phyloP scores from a whole-genome alignment of 2,113 vertebrate species.

The Podocnemis expansa region DNA sequence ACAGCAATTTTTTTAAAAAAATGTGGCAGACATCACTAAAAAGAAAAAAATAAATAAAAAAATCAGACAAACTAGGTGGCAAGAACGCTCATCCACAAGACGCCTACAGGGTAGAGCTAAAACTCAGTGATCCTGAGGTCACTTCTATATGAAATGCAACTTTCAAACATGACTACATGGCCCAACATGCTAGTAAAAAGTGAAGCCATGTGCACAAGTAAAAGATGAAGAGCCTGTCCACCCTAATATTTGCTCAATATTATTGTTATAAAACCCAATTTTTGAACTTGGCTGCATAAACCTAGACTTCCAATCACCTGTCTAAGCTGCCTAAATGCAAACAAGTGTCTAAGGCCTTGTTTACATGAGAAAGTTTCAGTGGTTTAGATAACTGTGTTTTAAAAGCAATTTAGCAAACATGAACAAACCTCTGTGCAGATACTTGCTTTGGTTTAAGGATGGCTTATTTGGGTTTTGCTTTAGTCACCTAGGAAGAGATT shows the following conservation, averaged over 20 bases:
- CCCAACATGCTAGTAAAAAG: neutral
- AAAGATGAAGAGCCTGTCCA: neutral
- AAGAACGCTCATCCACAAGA: neutral
- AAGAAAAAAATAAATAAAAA: neutral
- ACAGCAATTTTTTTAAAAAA: conserved; percentile 10
- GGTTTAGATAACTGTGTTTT: neutral
- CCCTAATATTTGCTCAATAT: neutral
- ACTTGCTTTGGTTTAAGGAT: neutral
- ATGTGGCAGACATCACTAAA: neutral
- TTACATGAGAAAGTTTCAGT: neutral
- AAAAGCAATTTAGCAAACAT: neutral
- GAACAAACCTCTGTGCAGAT: neutral
- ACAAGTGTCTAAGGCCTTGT: neutral
- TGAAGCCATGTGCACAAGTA: neutral
- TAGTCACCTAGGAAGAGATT: neutral
- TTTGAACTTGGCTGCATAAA: neutral
- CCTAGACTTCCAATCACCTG: neutral
- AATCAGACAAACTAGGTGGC: neutral
- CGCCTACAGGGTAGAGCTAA: neutral
- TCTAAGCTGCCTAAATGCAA: neutral
- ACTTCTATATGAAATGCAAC: neutral
- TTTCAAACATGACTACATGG: neutral
- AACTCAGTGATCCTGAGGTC: neutral
- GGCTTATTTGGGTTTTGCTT: neutral
- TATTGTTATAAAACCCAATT: neutral